Base-by-base conservation (phyloP, 2,888 invertebrate species). In the Drosophila demipolita region DNA sequence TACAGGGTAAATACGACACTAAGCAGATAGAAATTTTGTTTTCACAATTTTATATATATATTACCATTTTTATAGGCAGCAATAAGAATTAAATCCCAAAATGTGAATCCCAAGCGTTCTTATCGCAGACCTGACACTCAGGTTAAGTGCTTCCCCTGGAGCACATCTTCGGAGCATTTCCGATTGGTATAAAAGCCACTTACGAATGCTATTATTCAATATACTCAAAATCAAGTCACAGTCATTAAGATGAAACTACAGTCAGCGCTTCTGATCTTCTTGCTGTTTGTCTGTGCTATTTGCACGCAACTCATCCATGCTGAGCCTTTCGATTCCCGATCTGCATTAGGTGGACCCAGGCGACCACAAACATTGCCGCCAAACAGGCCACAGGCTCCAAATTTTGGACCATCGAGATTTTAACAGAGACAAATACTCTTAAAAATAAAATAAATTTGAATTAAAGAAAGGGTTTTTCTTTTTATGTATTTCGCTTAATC, bases 201-300 rank as follows among this genome's bases (percentile, higher is more conserved):
- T 20, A 0, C 20, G 23, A 15, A n/a, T 29, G 15, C n/a, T 1
- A 1, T 23, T 6, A 2, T 32, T 26, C 1, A 38, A 17, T 20
- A 50, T 0, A 32, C 1, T 2, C n/a, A 40, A 32, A 76, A 45
- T 49, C 11, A 32, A 42, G n/a, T 45, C 33, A 3, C 0, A 57
- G 17, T 23, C 6, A 20, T 6, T n/a, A 87, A 79, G 48, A 84
- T 87, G 85, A 68, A 85, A 45, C 33, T 82, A 7, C 54, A 73
- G 0, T 54, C 73, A 26, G 23, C 68, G 0, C 36, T 80, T n/a
- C 38, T 75, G 35, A 52, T 66, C 23, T 12, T 59, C 20, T 12
- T 85, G 23, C 17, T 84, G 48, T 50, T 67, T 26, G 52, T 76
- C 32, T 79, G 73, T 35, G 71, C 73, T 11, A 29, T 60, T 53